A percentile compares a stretch with the other conserved stretches of the same genome.
Conservation (phyloP, 2,888 invertebrate genomes). For the Ophion costatus region DNA sequence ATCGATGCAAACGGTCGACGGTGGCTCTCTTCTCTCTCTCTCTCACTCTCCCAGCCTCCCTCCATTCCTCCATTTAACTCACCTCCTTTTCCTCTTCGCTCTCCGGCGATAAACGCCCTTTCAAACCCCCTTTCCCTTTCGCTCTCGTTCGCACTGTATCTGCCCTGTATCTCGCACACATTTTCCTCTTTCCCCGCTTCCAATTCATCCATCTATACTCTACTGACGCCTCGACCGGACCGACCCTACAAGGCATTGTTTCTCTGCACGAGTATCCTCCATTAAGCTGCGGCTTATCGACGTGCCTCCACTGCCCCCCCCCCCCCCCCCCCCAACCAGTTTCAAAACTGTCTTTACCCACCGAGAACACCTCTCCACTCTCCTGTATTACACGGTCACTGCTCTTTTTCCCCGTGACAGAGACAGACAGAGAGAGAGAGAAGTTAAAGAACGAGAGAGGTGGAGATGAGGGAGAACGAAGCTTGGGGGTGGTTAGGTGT, state of each 20-base stretch:
- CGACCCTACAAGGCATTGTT: slow-evolving; percentile 61
- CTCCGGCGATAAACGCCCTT: slow-evolving; percentile 60
- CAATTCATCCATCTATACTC: slow-evolving; percentile 26
- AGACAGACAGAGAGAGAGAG: background rate
- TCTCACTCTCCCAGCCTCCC: slow-evolving; percentile 36
- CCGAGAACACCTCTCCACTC: slow-evolving; percentile 17
- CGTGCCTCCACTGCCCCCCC: slow-evolving; percentile 48
- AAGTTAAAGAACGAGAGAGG: background rate
- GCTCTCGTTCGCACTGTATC: slow-evolving; percentile 23
- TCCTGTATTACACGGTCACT: slow-evolving; percentile 61
- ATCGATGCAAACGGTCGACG: slow-evolving; percentile 60
- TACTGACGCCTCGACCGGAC: slow-evolving; percentile 41
- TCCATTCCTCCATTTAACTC: slow-evolving; percentile 19
- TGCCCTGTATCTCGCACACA: background rate
- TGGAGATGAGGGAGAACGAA: slow-evolving; percentile 6
- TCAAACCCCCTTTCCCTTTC: slow-evolving; percentile 29
- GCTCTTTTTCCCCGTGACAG: slow-evolving; percentile 44
- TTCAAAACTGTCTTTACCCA: background rate
- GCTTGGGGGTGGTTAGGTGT: slow-evolving; percentile 9
- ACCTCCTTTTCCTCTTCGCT: slow-evolving; percentile 50
- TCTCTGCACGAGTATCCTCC: slow-evolving; percentile 65
- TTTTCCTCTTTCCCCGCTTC: slow-evolving; percentile 18
- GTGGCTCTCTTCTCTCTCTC: slow-evolving; percentile 31
- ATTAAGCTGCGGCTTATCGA: slow-evolving; percentile 68
- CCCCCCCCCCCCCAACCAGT: slow-evolving; percentile 33